Base-by-base conservation (phyloP, 2,797 vertebrate species). In the Poeciliopsis paucimaculata region DNA sequence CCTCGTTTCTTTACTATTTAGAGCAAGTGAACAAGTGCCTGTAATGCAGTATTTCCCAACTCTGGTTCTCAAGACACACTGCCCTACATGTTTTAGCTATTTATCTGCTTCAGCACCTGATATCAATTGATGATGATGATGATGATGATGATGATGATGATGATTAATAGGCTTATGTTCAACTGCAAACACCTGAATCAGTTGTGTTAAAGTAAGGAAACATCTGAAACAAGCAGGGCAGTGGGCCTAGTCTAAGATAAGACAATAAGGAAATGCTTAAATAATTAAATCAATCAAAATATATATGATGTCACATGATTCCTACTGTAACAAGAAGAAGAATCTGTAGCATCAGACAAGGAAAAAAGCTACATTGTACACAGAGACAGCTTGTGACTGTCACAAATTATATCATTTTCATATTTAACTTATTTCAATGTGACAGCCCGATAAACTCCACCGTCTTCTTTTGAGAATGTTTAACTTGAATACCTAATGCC, bases 211-310 rank as follows among this genome's bases (percentile, higher is more conserved):
- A 23, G 49, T 51, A 51, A 51, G 16, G 49, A 51, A 51, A 23
- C 49, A 51, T 49, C 47, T 49, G 7, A 20, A 49, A 20, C 47
- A 49, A 8, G 49, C 49, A 51, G 49, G 49, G 7, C 20, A 23
- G 49, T 51, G 49, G 7, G 49, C 47, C 6, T 72, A 49, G 12
- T 72, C 51, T 28, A 66, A 81, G 77, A 82, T 34, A 70, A 80
- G 75, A 83, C 80, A 82, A 76, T 84, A 84, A 92, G 39, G 80
- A 78, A 83, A 82, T 31, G 68, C 77, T 88, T 13, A 68, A 23
- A 68, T 41, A 68, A 68, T 23, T 6, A 43, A 43, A 70, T 26
- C 2, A 43, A 70, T 41, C 18, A 68, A 20, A 41, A 41, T 41
- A 68, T 41, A 13, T 70, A 6, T 70, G 43, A 28, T 68, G 41